These are phyloP conservation scores for Aldrovandia affinis DNA, from an alignment of 2,797 vertebrate species.

Conservation along the genomic window DNA sequence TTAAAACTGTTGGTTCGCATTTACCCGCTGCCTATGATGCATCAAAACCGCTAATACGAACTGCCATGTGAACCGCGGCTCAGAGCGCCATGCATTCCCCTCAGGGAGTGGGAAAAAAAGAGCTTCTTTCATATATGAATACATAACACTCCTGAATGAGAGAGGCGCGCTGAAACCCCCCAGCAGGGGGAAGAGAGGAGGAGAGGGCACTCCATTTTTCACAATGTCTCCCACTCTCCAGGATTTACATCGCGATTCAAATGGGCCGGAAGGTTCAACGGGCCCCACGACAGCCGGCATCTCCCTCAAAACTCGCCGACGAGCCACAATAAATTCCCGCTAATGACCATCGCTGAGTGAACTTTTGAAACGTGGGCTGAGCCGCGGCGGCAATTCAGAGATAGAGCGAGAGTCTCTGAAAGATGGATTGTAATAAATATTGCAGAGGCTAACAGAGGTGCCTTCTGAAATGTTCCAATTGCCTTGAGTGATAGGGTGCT, in stretches of 20 bases:
- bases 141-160: background rate
- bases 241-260: conserved; percentile 17
- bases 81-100: conserved; percentile 4
- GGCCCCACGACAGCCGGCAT: background rate
- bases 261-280: background rate
- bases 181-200: background rate
- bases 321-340: conserved; percentile 64
- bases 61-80: conserved; percentile 5
- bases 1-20: conserved; percentile 31
- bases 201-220: background rate
- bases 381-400: conserved; percentile 65
- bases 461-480: conserved; percentile 67
- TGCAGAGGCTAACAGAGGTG: conserved; percentile 72
- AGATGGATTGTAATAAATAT: conserved; percentile 74
- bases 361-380: conserved; percentile 70
- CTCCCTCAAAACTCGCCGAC: background rate
- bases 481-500: conserved; percentile 70
- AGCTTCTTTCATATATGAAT: conserved; percentile 11
- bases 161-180: background rate
- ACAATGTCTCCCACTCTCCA: background rate
- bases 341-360: conserved; percentile 63
- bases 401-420: conserved; percentile 49
- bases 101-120: background rate
- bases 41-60: conserved; percentile 29
- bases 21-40: conserved; percentile 24